Evolutionary conservation across 2,113 vertebrate species (phyloP).

Genomic region (Capreolus pygargus): DNA sequence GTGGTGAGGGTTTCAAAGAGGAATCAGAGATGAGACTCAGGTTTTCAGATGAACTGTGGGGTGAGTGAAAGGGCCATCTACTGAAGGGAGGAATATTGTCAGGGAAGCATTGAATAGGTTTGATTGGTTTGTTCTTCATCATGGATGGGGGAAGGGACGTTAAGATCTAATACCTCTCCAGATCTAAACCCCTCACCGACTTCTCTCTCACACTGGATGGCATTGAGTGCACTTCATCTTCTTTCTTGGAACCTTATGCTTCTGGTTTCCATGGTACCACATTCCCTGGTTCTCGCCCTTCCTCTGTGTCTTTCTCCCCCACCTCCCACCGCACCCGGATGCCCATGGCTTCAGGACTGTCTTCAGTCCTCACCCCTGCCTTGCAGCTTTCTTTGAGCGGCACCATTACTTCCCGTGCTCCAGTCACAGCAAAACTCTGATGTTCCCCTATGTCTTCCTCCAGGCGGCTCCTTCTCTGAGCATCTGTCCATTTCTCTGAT

Average conservation of each 20-base stretch:
- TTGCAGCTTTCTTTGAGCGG: background rate
- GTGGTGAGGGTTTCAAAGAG: background rate
- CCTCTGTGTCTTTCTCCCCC: background rate
- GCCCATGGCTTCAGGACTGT: background rate
- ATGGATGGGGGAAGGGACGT: background rate
- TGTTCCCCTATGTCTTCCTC: background rate
- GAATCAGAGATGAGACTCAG: background rate
- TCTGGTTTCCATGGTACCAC: background rate
- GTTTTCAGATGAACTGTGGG: background rate
- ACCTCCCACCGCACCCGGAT: rapidly evolving
- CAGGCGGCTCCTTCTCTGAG: background rate
- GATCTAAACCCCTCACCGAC: background rate
- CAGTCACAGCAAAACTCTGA: background rate
- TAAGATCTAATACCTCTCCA: background rate
- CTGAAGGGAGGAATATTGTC: background rate
- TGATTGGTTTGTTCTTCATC: background rate
- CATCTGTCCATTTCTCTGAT: background rate
- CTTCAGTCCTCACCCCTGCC: background rate
- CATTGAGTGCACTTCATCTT: background rate
- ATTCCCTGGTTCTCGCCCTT: background rate
- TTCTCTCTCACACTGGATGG: too few species aligned
- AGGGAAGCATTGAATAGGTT: background rate
- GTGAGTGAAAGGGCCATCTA: background rate
- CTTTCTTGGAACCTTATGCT: background rate
- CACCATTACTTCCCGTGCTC: background rate